Evolutionary conservation across 2,797 vertebrate genomes (phyloP).

Genomic region (Sebastolobus altivelis): DNA sequence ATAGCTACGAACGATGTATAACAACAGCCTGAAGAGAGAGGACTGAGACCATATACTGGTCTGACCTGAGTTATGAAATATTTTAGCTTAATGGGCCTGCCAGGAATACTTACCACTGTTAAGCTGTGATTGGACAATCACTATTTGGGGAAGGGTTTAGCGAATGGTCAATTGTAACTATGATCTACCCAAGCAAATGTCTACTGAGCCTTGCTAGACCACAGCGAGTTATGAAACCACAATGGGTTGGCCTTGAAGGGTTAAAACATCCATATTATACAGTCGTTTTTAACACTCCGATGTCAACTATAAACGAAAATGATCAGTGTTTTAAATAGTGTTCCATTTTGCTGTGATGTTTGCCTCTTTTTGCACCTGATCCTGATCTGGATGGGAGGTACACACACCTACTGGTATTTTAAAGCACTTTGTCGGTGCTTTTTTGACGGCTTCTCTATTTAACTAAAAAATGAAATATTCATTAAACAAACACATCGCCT

Average conservation of each 20-base stretch:
- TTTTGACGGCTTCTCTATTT: conserved; percentile 29
- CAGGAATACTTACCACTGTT: background rate
- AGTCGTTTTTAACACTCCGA: background rate
- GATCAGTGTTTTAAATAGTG: background rate
- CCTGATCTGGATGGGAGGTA: background rate
- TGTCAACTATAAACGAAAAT: background rate
- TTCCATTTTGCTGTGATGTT: background rate
- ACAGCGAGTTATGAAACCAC: background rate
- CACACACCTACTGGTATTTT: conserved; percentile 4
- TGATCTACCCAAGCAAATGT: background rate
- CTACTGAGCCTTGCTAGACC: conserved; percentile 4
- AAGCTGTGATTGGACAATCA: background rate
- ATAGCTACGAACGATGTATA: too few species aligned
- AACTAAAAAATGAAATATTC: conserved; percentile 48
- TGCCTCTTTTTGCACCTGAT: background rate
- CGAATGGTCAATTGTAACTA: background rate
- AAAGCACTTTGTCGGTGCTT: conserved; percentile 9
- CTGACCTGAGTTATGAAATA: background rate
- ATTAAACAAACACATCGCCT: conserved; percentile 51
- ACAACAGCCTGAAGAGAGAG: too few species aligned
- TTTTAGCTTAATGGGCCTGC: background rate
- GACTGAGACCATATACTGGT: too few species aligned
- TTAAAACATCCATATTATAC: background rate
- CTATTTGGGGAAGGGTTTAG: conserved; percentile 1
- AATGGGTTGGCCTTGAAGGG: background rate